A percentile compares a stretch with the other conserved stretches of the same genome.
Conservation (phyloP, 2,113 vertebrate genomes). For the Chamaea fasciata region DNA sequence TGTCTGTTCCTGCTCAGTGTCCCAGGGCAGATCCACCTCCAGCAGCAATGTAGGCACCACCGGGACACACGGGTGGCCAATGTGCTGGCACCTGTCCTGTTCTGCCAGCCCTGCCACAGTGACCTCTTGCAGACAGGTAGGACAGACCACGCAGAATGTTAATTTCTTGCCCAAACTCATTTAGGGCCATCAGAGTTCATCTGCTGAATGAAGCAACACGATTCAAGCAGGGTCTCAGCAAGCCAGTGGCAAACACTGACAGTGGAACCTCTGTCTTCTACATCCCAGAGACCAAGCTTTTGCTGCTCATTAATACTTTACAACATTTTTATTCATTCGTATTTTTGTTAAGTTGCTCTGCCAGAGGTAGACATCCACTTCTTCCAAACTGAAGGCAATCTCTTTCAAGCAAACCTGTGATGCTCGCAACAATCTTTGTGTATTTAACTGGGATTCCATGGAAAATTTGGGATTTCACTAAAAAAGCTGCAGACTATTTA, state of each 20-base stretch:
- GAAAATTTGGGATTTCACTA: not conserved
- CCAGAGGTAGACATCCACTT: not conserved
- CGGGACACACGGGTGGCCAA: fast-evolving
- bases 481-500: not conserved
- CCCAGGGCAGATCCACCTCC: not conserved
- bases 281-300: not conserved
- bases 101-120: not conserved
- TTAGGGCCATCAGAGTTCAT: not conserved
- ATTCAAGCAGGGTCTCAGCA: not conserved
- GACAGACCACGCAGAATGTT: not conserved
- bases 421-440: not conserved
- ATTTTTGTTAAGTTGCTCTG: not conserved
- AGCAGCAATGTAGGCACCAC: fast-evolving
- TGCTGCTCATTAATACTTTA: not conserved
- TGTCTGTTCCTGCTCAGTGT: not conserved
- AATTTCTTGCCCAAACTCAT: not conserved
- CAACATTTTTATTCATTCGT: not conserved
- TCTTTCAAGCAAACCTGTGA: not conserved
- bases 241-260: not conserved
- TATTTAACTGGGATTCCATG: not conserved
- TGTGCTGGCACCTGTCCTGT: not conserved
- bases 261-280: not conserved
- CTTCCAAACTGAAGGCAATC: not conserved
- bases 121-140: not conserved
- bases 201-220: not conserved